Conservation (phyloP, 2,113 vertebrate species). For the Madoqua kirkii region DNA sequence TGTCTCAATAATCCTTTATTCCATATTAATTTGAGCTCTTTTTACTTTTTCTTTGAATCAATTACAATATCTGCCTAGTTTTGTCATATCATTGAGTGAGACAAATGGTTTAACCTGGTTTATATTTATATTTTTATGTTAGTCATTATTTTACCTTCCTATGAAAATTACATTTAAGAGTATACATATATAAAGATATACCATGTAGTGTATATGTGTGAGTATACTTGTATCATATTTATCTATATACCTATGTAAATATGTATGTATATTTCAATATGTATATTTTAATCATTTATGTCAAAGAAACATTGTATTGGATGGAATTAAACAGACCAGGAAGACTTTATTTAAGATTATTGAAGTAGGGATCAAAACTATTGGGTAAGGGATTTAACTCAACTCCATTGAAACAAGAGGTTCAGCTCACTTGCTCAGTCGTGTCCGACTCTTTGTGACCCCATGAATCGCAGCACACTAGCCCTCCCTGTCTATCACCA, state of each 20-base stretch:
- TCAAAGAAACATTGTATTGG: neutral
- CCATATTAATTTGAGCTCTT: neutral
- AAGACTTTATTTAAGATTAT: neutral
- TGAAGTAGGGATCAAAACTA: neutral
- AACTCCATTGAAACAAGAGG: neutral
- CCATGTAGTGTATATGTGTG: neutral
- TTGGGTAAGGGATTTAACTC: neutral
- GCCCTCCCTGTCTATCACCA: too few relatives aligned
- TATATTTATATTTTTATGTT: neutral
- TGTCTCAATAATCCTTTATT: neutral
- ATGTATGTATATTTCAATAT: neutral
- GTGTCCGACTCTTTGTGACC: fast-evolving
- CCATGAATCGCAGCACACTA: too few relatives aligned
- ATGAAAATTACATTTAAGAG: neutral
- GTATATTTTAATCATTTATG: neutral
- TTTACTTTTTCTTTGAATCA: neutral
- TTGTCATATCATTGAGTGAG: neutral
- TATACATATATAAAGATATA: neutral
- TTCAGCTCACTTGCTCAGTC: too few relatives aligned
- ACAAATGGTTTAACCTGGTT: neutral
- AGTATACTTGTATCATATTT: neutral
- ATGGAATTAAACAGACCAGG: neutral
- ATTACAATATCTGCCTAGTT: neutral
- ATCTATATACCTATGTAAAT: neutral
- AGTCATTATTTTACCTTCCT: neutral